These are phyloP conservation scores for Bombyx mori DNA, from an alignment of 1,140 invertebrate genomes.

Conservation along the genomic window ASM3026992v2 NC_085117.1:18810001-18810500, in stretches of 20 bases:
- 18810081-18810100: constrained; percentile 62
- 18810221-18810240: constrained; percentile 21
- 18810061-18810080: constrained; percentile 41
- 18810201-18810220: constrained; percentile 57
- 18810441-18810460: constrained; percentile 23
- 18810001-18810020: constrained; percentile 10
- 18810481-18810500: constrained; percentile 20
- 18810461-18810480: constrained; percentile 1
- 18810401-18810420: constrained; percentile 63
- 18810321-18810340: constrained; percentile 36
- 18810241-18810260: constrained; percentile 19
- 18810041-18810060: constrained; percentile 27
- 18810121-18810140: constrained; percentile 63
- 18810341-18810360: constrained; percentile 23
- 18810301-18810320: constrained; percentile 14
- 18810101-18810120: constrained; percentile 44
- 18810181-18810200: constrained; percentile 62
- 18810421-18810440: constrained; percentile 44
- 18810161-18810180: constrained; percentile 63
- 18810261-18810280: constrained; percentile 45
- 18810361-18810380: constrained; percentile 37
- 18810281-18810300: constrained; percentile 36
- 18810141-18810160: constrained; percentile 64
- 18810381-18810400: constrained; percentile 55
- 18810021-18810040: constrained; percentile 68